Evolutionary conservation across 2,888 invertebrate genomes (phyloP), one percentile per base, ranked within the genome.

Genomic region (Heliconius hortense): DNA sequence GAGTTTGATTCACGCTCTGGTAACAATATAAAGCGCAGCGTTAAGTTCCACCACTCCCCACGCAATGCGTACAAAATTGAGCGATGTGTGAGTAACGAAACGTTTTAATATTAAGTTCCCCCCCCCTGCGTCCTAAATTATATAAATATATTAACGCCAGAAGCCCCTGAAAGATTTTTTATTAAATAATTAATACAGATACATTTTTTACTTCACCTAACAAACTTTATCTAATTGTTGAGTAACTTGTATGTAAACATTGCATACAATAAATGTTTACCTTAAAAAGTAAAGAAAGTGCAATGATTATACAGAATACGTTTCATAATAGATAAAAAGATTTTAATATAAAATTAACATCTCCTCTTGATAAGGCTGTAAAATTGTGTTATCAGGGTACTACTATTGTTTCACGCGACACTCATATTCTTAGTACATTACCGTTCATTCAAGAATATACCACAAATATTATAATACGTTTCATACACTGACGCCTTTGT

Each of bases 301-400:
- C 31, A 56, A 31, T 56, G 69, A 69, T 69, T 31, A 53, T 53
- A 35, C 4, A 56, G 69, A 35, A 69, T 35, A 35, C 35, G 28
- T 60, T 73, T 67, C 67, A 68, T 67, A 73, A 73, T 21, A 60
- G 66, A 73, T 56, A 62, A 60, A 28, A 5, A 69, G 24, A 56
- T 24, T 24, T n/a, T 24, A 35, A 35, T 56, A 28, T 69, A 31
- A 53, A 53, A 56, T 69, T n/a, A 69, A 72, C 72, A 76, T 72
- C 70, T 79, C 75, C 76, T 77, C 74, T 35, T 76, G 76, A 78
- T 78, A 77, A 77, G 75, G 60, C 80, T 80, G 78, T 77, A 79
- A 80, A 80, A 78, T 53, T 77, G 75, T 79, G 80, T 80, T 81
- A 80, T 81, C 80, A 77, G 77, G 43, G 70, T 56, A 75, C 76